A percentile compares a stretch with the other conserved stretches of the same genome.
These are phyloP conservation scores for Stichodactyla mertensii DNA, from an alignment of 64 coral and sea anemone genomes.

Conservation along the genomic window DNA sequence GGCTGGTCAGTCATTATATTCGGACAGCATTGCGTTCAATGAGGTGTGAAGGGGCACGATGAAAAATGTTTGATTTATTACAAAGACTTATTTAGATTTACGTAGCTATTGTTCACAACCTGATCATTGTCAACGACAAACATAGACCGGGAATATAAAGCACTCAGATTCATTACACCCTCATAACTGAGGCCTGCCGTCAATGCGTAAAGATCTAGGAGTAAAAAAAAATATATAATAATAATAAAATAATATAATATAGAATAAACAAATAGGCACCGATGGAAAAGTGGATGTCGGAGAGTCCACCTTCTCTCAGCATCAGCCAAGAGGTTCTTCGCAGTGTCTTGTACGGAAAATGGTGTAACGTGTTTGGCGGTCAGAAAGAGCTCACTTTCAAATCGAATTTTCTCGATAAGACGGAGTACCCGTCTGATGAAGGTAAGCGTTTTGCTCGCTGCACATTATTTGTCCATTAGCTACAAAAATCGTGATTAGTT, in stretches of 20 bases:
- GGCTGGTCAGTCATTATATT: slow-evolving; percentile 68
- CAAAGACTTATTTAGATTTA: slow-evolving; percentile 99
- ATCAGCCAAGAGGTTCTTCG: slow-evolving; percentile 97
- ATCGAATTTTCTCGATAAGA: slow-evolving; percentile 77
- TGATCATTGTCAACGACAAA: slow-evolving; percentile 95
- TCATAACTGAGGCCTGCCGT: slow-evolving; percentile 45
- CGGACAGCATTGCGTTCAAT: slow-evolving; percentile 75
- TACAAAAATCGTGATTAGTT: no score
- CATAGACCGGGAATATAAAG: slow-evolving; percentile 73
- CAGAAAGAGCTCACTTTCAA: slow-evolving; percentile 97
- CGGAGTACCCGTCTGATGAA: slow-evolving; percentile 90
- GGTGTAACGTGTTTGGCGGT: slow-evolving; percentile 97
- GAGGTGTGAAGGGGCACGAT: slow-evolving; percentile 94
- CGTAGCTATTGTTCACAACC: slow-evolving; percentile 82
- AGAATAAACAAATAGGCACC: background rate
- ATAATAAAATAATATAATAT: slow-evolving; percentile 17
- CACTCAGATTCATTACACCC: slow-evolving; percentile 55
- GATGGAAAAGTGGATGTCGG: slow-evolving; percentile 38
- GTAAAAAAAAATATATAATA: background rate
- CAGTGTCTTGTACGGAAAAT: slow-evolving; percentile 97
- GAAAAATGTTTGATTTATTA: slow-evolving; percentile 99
- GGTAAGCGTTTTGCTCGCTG: slow-evolving; percentile 38
- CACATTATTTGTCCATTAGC: background rate
- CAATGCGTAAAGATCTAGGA: slow-evolving; percentile 33
- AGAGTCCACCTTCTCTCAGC: slow-evolving; percentile 56